These are phyloP conservation scores for Notodonta ziczac DNA, from an alignment of 2,888 invertebrate genomes.

Conservation along the genomic window DNA sequence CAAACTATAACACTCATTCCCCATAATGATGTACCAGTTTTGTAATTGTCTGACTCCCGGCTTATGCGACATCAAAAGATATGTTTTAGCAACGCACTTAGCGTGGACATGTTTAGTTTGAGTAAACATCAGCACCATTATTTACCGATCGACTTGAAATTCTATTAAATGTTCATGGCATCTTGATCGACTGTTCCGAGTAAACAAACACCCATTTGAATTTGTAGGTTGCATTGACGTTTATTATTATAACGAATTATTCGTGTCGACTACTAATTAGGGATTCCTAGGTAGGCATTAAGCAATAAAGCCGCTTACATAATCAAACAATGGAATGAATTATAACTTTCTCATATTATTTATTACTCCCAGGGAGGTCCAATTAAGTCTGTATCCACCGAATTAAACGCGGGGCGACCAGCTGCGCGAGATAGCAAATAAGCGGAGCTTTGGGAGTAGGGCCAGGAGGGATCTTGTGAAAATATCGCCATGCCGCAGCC, in stretches of 20 bases:
- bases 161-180: constrained; percentile 23
- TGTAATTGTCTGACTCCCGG: too few species aligned
- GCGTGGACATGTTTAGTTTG: too few species aligned
- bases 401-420: constrained; percentile 41
- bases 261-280: constrained; percentile 20
- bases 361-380: constrained; percentile 38
- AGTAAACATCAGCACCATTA: too few species aligned
- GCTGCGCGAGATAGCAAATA: constrained; percentile 44
- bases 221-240: constrained; percentile 17
- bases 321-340: constrained; percentile 34
- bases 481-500: constrained; percentile 43
- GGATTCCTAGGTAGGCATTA: constrained; percentile 12
- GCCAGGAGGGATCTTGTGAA: constrained; percentile 38
- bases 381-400: constrained; percentile 44
- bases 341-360: constrained; percentile 44
- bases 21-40: too few species aligned
- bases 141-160: constrained; percentile 1
- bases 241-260: constrained; percentile 14
- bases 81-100: too few species aligned
- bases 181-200: constrained; percentile 16
- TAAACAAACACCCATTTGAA: too few species aligned
- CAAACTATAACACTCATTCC: neutral
- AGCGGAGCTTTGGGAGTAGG: constrained; percentile 22
- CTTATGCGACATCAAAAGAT: too few species aligned
- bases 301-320: constrained; percentile 24